Percentiles rank a stretch among this genome's conserved stretches.
These are phyloP conservation scores for Colossoma macropomum DNA, from an alignment of 2,113 vertebrate species.

Conservation along the genomic window DNA sequence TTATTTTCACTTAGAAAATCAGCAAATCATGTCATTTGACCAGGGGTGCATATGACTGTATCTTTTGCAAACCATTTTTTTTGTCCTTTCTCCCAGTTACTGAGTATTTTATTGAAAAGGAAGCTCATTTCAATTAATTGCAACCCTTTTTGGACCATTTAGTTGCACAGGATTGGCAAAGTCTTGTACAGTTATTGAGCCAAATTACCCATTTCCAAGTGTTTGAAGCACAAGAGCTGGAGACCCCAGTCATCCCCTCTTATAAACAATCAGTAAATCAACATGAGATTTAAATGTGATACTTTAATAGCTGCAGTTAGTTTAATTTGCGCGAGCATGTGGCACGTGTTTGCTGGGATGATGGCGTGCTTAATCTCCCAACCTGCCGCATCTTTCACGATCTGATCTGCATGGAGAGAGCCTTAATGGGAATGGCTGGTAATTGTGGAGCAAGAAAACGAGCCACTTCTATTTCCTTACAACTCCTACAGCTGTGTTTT, in stretches of 20 bases:
- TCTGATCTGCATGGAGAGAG: slow-evolving; percentile 60
- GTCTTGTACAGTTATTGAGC: background rate
- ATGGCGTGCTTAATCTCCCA: slow-evolving; percentile 67
- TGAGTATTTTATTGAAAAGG: background rate
- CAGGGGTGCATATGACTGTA: too few relatives aligned
- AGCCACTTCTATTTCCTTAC: slow-evolving; percentile 62
- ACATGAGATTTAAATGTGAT: slow-evolving; percentile 60
- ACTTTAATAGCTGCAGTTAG: slow-evolving; percentile 72
- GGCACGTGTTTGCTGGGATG: slow-evolving; percentile 66
- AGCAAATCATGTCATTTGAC: too few relatives aligned
- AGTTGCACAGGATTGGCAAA: background rate
- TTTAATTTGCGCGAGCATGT: slow-evolving; percentile 62
- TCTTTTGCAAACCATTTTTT: too few relatives aligned
- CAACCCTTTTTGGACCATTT: background rate
- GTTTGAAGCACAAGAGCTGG: background rate
- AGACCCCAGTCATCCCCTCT: slow-evolving; percentile 40
- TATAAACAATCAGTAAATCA: slow-evolving; percentile 64
- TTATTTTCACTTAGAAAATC: too few relatives aligned
- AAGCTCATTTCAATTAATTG: background rate
- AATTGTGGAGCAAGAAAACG: slow-evolving; percentile 65
- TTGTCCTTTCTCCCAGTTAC: too few relatives aligned
- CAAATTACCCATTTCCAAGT: background rate
- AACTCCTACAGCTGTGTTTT: slow-evolving; percentile 65
- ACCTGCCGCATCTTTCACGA: slow-evolving; percentile 62
- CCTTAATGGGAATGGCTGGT: slow-evolving; percentile 73